phyloP scores from a whole-genome alignment of 2,888 invertebrate species.

The Encarsia formosa region DNA sequence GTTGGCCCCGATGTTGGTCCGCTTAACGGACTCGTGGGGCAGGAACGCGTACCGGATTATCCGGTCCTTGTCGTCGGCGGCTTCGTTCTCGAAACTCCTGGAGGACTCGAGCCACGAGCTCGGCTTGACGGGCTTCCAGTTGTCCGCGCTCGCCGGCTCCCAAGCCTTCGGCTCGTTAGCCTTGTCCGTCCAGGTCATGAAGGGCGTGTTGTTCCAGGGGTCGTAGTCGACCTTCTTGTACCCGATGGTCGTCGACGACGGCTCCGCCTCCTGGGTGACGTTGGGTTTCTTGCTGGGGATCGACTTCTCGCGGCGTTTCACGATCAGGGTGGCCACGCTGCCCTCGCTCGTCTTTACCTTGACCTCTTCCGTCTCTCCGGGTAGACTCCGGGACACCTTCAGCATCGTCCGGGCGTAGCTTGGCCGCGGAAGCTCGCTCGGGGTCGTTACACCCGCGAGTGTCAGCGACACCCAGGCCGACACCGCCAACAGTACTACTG shows the following conservation, averaged over 20 bases:
- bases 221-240: slow-evolving; percentile 21
- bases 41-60: slow-evolving; percentile 34
- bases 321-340: slow-evolving; percentile 71
- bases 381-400: slow-evolving; percentile 73
- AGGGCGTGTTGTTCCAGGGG: slow-evolving; percentile 16
- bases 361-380: slow-evolving; percentile 71
- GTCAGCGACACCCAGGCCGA: too few species aligned
- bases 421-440: slow-evolving; percentile 49
- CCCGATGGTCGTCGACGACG: slow-evolving; percentile 6
- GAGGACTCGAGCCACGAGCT: slow-evolving; percentile 2
- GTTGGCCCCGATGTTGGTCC: slow-evolving; percentile 47
- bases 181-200: slow-evolving; percentile 12
- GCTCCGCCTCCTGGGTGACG: background rate
- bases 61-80: slow-evolving; percentile 7
- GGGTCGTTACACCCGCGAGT: too few species aligned
- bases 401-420: slow-evolving; percentile 69
- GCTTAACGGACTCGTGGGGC: slow-evolving; percentile 38
- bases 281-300: background rate
- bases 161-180: background rate
- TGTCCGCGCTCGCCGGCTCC: background rate
- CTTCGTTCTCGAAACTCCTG: slow-evolving; percentile 6
- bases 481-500: too few species aligned
- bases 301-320: slow-evolving; percentile 63
- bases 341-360: slow-evolving; percentile 74
- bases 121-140: slow-evolving; percentile 2